Percentiles rank a stretch among this genome's conserved stretches.
Conservation (phyloP, 2,888 invertebrate genomes). For the Dryadula phaetusa region DNA sequence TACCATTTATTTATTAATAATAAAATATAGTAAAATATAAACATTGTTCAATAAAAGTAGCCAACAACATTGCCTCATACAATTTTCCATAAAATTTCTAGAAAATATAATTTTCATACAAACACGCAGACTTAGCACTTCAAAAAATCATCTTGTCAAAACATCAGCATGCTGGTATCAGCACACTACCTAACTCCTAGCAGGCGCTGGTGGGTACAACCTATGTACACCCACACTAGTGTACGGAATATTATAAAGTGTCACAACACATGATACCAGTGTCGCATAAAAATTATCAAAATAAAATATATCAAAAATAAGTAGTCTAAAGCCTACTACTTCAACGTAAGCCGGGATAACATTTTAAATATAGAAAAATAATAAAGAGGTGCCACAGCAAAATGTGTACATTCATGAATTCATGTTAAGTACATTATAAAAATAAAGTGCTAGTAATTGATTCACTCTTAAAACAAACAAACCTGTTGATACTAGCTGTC, state of each 20-base stretch:
- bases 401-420: too few relatives aligned
- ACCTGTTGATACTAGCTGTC: too few relatives aligned
- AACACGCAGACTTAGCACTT: not conserved
- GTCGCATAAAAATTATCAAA: not conserved
- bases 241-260: not conserved
- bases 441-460: too few relatives aligned
- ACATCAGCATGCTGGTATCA: not conserved
- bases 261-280: too few relatives aligned
- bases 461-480: too few relatives aligned
- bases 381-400: too few relatives aligned
- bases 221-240: not conserved
- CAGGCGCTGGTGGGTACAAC: too few relatives aligned
- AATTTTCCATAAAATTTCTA: not conserved
- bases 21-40: constrained; percentile 15
- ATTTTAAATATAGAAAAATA: too few relatives aligned
- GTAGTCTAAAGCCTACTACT: constrained; percentile 1
- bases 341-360: too few relatives aligned
- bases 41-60: constrained; percentile 2
- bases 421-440: too few relatives aligned
- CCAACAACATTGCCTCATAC: not conserved
- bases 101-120: constrained; percentile 1
- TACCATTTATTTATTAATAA: constrained; percentile 7
- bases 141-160: not conserved
- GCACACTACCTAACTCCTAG: too few relatives aligned
- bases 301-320: constrained; percentile 3